phyloP scores from a whole-genome alignment of 2,797 vertebrate genomes.

The Lagocephalus sceleratus region DNA sequence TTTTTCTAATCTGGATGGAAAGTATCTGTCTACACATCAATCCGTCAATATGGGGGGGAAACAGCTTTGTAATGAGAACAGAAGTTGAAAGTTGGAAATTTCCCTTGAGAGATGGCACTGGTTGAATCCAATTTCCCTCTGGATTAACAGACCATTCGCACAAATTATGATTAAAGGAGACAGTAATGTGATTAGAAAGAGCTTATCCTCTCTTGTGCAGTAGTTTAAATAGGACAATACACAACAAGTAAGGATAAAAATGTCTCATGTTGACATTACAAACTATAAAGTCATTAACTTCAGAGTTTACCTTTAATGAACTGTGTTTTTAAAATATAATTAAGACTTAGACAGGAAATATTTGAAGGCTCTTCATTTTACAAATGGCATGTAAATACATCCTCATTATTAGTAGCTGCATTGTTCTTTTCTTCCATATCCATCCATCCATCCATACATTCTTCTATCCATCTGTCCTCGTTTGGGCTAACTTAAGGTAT shows the following conservation, averaged over 20 bases:
- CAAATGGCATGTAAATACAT: neutral
- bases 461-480: no score
- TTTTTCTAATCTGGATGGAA: neutral
- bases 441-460: no score
- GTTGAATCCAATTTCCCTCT: conserved; percentile 64
- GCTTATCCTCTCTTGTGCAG: conserved; percentile 37
- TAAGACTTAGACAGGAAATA: no score
- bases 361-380: no score
- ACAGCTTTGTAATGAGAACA: conserved; percentile 38
- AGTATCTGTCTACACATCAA: neutral
- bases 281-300: conserved; percentile 3
- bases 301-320: neutral
- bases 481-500: no score
- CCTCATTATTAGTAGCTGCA: no score
- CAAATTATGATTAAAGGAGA: conserved; percentile 66
- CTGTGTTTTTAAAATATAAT: neutral
- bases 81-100: conserved; percentile 50
- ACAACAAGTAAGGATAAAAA: conserved; percentile 34
- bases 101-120: conserved; percentile 49
- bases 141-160: conserved; percentile 54
- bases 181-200: conserved; percentile 52
- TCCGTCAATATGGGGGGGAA: no score
- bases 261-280: conserved; percentile 11
- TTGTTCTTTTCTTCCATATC: no score
- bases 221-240: conserved; percentile 42